Percentiles rank a stretch among this genome's conserved stretches.
These are phyloP conservation scores for Sorex fumeus DNA, from an alignment of 2,113 vertebrate genomes.

Conservation along the genomic window DNA sequence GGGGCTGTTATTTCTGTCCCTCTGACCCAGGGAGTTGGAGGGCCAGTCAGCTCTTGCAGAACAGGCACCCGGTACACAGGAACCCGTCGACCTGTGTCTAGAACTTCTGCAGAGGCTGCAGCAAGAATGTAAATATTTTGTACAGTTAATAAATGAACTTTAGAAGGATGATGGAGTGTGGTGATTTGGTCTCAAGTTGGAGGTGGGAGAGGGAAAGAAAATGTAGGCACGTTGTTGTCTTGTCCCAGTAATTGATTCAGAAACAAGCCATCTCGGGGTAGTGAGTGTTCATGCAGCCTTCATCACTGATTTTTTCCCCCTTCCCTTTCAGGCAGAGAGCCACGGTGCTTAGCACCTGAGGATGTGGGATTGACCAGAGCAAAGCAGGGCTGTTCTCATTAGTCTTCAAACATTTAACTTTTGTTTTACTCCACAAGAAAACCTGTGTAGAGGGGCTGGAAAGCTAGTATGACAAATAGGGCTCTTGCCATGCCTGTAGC, in stretches of 20 bases:
- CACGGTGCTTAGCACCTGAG: no score
- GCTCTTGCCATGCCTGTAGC: no score
- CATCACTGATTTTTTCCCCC: no score
- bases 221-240: not conserved
- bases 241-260: not conserved
- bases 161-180: slow-evolving; percentile 55
- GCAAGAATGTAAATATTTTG: slow-evolving; percentile 91
- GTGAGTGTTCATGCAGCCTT: not conserved
- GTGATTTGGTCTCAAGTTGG: not conserved
- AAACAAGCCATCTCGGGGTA: not conserved
- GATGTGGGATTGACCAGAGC: no score
- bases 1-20: slow-evolving; percentile 75
- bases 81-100: slow-evolving; percentile 76
- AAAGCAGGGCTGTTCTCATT: no score
- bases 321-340: not conserved
- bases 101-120: slow-evolving; percentile 84
- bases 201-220: slow-evolving; percentile 36
- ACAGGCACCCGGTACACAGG: slow-evolving; percentile 56
- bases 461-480: no score
- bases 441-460: no score
- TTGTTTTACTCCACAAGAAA: no score
- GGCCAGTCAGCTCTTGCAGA: slow-evolving; percentile 57
- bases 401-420: no score
- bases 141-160: slow-evolving; percentile 90
- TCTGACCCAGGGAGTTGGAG: slow-evolving; percentile 70